Base-by-base conservation (phyloP, 2,113 vertebrate species). In the Uropsilus gracilis region DNA sequence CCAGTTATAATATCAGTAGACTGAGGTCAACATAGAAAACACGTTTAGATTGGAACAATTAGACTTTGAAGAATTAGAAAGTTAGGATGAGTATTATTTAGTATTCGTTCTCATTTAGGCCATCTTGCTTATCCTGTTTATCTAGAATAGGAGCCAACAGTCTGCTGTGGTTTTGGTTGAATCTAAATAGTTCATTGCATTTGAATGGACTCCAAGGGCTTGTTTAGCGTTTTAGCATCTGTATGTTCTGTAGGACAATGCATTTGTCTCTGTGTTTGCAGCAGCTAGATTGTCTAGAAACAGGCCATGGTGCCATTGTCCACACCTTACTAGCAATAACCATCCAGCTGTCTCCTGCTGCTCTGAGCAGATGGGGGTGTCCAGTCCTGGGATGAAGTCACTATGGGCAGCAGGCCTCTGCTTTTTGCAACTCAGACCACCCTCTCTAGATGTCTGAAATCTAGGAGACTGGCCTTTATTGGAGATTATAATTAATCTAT, bases 121-220 rank as follows among this genome's bases (percentile, higher is more conserved):
- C 59, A 95, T 30, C 86, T 93, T 88, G 69, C 75, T 86, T 89
- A 89, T 89, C 86, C 86, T 95, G 69, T 91, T 89, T 89, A 94
- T 94, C 90, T 91, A 93, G 82, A 78, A 78, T 85, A 89, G 93
- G 63, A 93, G 80, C 57, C 89, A 94, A 89, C 59, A 90, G 75
- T 83, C 86, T 96, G 82, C 66, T 94, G 71, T 73, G 82, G 77
- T 77, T 94, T 94, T 89, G 68, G 72, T 66, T 78, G 83, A 83
- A 64, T 86, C 78, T 71, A 95, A 91, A 93, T 75, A 96, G 94
- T 94, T 95, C 69, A 64, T 37, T 32, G 64, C 32, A 39, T 73
- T 86, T 94, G 94, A 82, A 93, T 75, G 57, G 73, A 44, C 63
- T 95, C 86, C 78, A 90, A 61, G 42, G 37, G 24, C 42, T 76